phyloP scores from a whole-genome alignment of 2,888 invertebrate genomes.

The Caenorhabditis zanzibari region DNA sequence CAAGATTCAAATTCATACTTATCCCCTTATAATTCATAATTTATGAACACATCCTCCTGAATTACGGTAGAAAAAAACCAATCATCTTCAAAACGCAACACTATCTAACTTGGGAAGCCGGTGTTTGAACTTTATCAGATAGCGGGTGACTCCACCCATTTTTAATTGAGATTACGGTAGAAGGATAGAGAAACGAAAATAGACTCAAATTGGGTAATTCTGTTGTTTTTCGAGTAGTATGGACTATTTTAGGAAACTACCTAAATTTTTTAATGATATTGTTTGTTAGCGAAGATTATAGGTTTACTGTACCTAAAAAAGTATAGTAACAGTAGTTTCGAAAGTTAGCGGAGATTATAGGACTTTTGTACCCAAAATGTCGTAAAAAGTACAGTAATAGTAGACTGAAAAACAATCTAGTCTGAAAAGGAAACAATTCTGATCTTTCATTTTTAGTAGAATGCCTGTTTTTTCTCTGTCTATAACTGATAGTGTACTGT shows the following conservation, averaged over 20 bases:
- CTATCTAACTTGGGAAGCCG: not conserved
- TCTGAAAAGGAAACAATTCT: not conserved
- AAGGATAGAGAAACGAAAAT: conserved; percentile 1
- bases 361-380: too few relatives aligned
- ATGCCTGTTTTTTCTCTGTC: not conserved
- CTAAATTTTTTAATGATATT: not conserved
- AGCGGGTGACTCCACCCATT: conserved; percentile 19
- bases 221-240: not conserved
- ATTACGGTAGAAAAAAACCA: not conserved
- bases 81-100: conserved; percentile 1
- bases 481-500: not conserved
- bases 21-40: too few relatives aligned
- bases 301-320: too few relatives aligned
- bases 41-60: too few relatives aligned
- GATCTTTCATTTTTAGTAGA: not conserved
- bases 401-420: not conserved
- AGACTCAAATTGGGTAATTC: not conserved
- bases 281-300: too few relatives aligned
- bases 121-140: conserved; percentile 8
- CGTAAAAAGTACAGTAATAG: not conserved
- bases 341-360: too few relatives aligned
- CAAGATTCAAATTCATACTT: too few relatives aligned
- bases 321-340: not conserved
- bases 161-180: conserved; percentile 3
- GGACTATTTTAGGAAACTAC: too few relatives aligned